Conservation (phyloP, 2,888 invertebrate species). For the Apamea anceps region DNA sequence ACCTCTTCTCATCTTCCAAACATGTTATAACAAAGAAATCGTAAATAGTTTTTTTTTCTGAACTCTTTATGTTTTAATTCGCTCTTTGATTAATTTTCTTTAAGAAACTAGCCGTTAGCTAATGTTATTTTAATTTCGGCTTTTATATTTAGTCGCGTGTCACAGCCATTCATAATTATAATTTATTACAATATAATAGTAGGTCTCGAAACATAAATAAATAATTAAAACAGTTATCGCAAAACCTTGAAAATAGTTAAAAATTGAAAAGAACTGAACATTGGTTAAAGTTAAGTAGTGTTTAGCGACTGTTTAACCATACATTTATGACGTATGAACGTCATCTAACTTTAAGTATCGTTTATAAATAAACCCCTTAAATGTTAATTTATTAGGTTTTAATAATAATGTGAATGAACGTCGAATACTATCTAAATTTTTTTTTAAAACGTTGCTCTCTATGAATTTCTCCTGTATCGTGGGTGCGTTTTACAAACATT, state of each 20-base stretch:
- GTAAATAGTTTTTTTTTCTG: not conserved
- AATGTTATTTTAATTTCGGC: constrained; percentile 29
- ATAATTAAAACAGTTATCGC: constrained; percentile 41
- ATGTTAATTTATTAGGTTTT: too few relatives aligned
- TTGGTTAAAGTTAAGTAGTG: not conserved
- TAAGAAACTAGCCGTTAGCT: not conserved
- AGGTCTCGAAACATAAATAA: constrained; percentile 43
- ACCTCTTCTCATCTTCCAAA: too few relatives aligned
- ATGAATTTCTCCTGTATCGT: too few relatives aligned
- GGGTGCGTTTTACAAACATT: too few relatives aligned
- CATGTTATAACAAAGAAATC: not conserved
- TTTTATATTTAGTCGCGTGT: constrained; percentile 51
- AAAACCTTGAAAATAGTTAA: constrained; percentile 40
- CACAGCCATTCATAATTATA: constrained; percentile 46
- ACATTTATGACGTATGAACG: too few relatives aligned
- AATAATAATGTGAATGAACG: not conserved
- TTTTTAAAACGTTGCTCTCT: too few relatives aligned
- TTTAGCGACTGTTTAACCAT: too few relatives aligned
- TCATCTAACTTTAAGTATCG: too few relatives aligned
- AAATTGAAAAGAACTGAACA: constrained; percentile 50
- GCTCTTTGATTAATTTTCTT: not conserved
- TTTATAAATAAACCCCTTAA: too few relatives aligned
- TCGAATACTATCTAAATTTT: not conserved
- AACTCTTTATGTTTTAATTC: not conserved
- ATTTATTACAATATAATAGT: constrained; percentile 60